phyloP scores from a whole-genome alignment of 2,888 invertebrate genomes.

The Scaptomyza flava region DNA sequence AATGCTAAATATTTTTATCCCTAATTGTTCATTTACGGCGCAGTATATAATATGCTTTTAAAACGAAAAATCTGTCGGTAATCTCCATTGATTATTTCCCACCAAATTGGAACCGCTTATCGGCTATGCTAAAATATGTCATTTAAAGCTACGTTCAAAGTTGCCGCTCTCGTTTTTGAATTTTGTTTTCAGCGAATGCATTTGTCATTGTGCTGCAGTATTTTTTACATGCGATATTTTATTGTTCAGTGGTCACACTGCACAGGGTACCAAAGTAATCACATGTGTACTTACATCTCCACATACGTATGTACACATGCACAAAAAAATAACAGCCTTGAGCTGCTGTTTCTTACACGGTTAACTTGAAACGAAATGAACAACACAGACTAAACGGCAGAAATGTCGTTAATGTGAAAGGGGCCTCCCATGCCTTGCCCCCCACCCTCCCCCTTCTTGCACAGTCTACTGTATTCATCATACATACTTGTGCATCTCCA shows the following conservation, averaged over 20 bases:
- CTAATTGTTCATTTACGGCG: neutral
- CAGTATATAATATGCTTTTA: neutral
- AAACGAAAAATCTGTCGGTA: neutral
- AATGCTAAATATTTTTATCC: neutral
- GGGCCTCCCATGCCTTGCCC: neutral
- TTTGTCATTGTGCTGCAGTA: conserved; percentile 26
- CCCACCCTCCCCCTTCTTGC: neutral
- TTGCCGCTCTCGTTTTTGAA: neutral
- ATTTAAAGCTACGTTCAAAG: neutral
- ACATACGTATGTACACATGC: conserved; percentile 18
- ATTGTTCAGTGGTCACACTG: conserved; percentile 56
- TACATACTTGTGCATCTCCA: conserved; percentile 16
- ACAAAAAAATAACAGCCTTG: conserved; percentile 54
- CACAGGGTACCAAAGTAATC: conserved; percentile 50
- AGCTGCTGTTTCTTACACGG: conserved; percentile 36
- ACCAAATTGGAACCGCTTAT: neutral
- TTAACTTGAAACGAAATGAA: conserved; percentile 52
- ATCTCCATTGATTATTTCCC: neutral
- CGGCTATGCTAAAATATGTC: neutral
- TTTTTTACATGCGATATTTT: conserved; percentile 32
- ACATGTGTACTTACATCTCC: conserved; percentile 63
- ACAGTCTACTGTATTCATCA: conserved; percentile 9
- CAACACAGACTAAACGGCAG: conserved; percentile 9
- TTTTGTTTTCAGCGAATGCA: conserved; percentile 11
- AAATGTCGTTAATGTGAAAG: conserved; percentile 4